Evolutionary conservation across 2,797 vertebrate species (phyloP), one percentile per base, ranked within the genome.

Genomic region (Anas capensis): DNA sequence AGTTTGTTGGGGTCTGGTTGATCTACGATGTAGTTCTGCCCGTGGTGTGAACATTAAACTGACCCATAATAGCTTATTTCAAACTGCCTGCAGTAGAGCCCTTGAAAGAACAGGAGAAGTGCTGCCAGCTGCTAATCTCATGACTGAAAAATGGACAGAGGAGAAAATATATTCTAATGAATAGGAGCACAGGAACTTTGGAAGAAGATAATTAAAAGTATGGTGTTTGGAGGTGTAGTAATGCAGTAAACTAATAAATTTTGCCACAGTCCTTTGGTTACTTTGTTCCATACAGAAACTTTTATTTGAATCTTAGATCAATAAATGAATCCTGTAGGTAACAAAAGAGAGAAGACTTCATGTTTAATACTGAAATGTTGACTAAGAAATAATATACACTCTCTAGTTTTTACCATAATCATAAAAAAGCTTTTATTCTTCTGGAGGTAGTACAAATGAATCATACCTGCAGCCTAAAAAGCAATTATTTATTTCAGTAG

Each of bases 291-390:
- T 42, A 58, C 36, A 31, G 36, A 66, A 64, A 78, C n/a, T 89
- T 85, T 76, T 75, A 71, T 88, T 82, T 82, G 53, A 80, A 65
- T 76, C 57, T 93, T 82, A 82, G 92, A 88, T 95, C 73, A 88
- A 62, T 92, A 87, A 36, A 49, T 57, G 48, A 61, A 21, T 78
- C 40, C 68, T 88, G 24, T 57, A 71, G n/a, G 57, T 84, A 93
- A 57, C 3, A 24, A 31, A 75, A 84, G 64, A 82, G 34, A 77
- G 34, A 85, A 82, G 53, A 76, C 29, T 92, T 94, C 11, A 20
- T 86, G 40, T 88, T 92, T 77, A 56, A 85, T 86, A 72, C 34
- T 79, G 68, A 93, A 89, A 68, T 51, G 48, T 90, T 94, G 79
- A 64, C 79, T 87, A 79, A 93, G 62, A 87, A 92, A 77, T 83